Evolutionary conservation across 1,140 invertebrate genomes (phyloP), one percentile per base, ranked within the genome.

Genomic region (Zophobas atratus): DNA sequence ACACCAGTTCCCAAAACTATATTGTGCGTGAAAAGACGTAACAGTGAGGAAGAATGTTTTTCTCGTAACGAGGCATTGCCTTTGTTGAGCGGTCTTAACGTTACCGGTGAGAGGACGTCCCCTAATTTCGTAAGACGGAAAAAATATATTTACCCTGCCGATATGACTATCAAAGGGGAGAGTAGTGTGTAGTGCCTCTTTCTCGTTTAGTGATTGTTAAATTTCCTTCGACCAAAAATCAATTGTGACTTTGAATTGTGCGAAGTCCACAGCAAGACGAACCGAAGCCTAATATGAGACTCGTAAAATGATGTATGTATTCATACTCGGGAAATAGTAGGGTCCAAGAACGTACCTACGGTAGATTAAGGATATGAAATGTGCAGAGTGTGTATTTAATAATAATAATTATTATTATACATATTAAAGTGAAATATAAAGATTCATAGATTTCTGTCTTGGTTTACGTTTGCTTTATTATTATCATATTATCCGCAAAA

Each of bases 121-220:
- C 89, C 89, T 74, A 90, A 88, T 82, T 90, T 89, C 75, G 88
- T 89, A 0, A 88, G 89, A 81, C 85, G 90, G 79, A 91, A 91
- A 79, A 91, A 91, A 79, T 91, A 90, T 81, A 88, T 90, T 67
- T 91, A 90, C 83, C 90, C 90, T 3, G 87, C 88, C 34, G 89
- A 88, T 0, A 81, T 88, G 57, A 83, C 89, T 67, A 87, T 87
- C 56, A 88, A 87, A 53, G 89, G 89, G 1, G 90, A 90, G 79
- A 90, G 89, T 81, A 90, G 89, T 82, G 89, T 90, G 74, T 90
- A 86, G 81, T 72, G 60, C 60, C 60, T 67, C 38, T 32, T 51
- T 51, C 4, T 51, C 3, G 60, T 67, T 60, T 20, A 8, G 6
- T 60, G 56, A 36, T 60, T 33, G 34, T 38, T 5, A 8, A 36